phyloP scores from a whole-genome alignment of 37 sponge, comb jelly and placozoan genomes.

The Tethya wilhelma region DNA sequence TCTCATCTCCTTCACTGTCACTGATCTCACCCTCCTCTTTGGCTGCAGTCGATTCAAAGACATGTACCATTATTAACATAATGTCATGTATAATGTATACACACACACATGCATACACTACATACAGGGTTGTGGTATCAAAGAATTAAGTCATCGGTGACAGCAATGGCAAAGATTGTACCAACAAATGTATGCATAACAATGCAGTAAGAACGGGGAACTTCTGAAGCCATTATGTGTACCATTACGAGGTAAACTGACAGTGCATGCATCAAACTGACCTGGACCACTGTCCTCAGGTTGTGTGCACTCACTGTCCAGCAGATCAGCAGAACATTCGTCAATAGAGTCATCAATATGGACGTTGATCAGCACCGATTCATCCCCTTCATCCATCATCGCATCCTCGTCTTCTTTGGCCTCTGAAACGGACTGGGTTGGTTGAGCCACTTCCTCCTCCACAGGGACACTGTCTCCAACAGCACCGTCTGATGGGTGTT shows the following conservation, averaged over 20 bases:
- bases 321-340: not conserved
- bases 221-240: too few species aligned
- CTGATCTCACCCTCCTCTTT: conserved; percentile 45
- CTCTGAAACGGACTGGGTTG: not conserved
- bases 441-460: not conserved
- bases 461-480: not conserved
- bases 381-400: not conserved
- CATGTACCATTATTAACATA: not conserved
- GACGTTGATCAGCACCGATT: not conserved
- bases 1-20: conserved; percentile 31
- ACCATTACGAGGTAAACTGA: too few species aligned
- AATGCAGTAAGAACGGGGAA: too few species aligned
- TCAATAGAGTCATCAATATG: conserved; percentile 14
- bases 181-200: too few species aligned
- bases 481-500: not conserved
- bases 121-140: not conserved
- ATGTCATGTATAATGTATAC: not conserved
- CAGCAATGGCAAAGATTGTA: too few species aligned
- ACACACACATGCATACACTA: not conserved
- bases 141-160: not conserved
- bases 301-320: not conserved
- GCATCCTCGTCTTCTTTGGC: not conserved
- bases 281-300: too few species aligned
- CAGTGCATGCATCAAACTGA: too few species aligned
- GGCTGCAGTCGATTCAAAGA: not conserved